Evolutionary conservation across 2,888 invertebrate genomes (phyloP).

Genomic region (Rhingia rostrata): DNA sequence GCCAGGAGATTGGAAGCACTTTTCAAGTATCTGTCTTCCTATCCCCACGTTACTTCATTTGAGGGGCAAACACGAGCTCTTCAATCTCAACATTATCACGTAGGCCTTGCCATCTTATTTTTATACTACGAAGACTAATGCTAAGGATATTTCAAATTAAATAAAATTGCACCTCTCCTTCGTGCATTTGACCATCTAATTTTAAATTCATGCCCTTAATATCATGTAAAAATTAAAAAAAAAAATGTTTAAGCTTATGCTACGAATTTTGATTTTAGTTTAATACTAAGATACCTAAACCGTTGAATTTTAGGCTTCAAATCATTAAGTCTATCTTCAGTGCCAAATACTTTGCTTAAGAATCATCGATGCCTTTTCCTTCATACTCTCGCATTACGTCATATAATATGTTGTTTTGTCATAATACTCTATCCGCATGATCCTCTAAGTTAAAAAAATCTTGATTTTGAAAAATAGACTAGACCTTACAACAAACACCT

Average conservation of each 20-base stretch:
- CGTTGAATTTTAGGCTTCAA: slow-evolving; percentile 7
- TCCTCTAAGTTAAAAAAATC: too few relatives aligned
- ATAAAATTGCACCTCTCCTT: not conserved
- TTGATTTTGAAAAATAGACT: too few relatives aligned
- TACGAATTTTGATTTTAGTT: slow-evolving; percentile 2
- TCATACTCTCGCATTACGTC: slow-evolving; percentile 15
- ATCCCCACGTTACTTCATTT: not conserved
- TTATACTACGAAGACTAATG: not conserved
- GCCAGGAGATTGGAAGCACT: too few relatives aligned
- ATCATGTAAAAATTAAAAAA: not conserved
- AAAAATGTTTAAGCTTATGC: slow-evolving; percentile 11
- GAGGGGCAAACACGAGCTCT: not conserved
- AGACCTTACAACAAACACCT: too few relatives aligned
- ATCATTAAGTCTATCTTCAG: slow-evolving; percentile 5
- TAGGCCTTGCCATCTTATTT: not conserved
- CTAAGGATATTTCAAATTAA: slow-evolving; percentile 8
- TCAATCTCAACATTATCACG: not conserved
- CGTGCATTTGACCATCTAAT: slow-evolving; percentile 1
- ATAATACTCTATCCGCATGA: too few relatives aligned
- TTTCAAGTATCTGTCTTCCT: not conserved
- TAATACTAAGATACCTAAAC: slow-evolving; percentile 1
- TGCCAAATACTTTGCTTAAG: slow-evolving; percentile 13
- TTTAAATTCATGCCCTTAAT: not conserved
- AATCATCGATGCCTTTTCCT: slow-evolving; percentile 13
- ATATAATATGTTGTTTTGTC: slow-evolving; percentile 18